These are phyloP conservation scores for Leptogaster cylindrica DNA, from an alignment of 2,888 invertebrate species.

Conservation along the genomic window DNA sequence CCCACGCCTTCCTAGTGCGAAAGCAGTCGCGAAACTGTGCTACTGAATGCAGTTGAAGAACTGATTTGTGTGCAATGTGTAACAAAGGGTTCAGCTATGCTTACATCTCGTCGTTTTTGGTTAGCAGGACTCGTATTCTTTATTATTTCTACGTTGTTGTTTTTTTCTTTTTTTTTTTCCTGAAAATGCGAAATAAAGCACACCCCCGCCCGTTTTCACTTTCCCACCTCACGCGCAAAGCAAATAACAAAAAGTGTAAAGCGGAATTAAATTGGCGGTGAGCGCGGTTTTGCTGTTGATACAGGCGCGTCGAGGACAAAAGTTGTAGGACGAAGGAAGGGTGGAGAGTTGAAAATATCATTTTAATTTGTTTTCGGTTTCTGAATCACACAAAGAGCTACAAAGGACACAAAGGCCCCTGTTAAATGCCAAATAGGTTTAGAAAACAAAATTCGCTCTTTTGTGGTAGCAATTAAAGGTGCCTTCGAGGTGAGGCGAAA, in stretches of 20 bases:
- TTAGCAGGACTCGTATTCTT: not conserved
- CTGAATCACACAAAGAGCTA: conserved; percentile 30
- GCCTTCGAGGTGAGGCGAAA: not conserved
- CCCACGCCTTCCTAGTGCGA: not conserved
- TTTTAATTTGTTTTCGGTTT: conserved; percentile 37
- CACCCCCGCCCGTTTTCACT: not conserved
- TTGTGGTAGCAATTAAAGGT: conserved; percentile 18
- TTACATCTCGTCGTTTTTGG: not conserved
- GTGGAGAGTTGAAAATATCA: conserved; percentile 28
- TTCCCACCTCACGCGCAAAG: not conserved
- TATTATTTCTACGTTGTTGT: not conserved
- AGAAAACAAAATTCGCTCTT: conserved; percentile 29
- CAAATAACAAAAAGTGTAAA: conserved; percentile 33
- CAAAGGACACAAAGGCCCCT: conserved; percentile 30
- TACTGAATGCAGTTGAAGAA: conserved; percentile 1
- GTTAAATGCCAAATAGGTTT: conserved; percentile 33
- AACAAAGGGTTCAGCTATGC: not conserved
- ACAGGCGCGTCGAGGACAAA: not conserved
- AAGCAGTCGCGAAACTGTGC: not conserved
- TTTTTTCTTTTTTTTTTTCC: not conserved
- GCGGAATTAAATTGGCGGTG: conserved; percentile 34
- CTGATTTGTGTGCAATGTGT: conserved; percentile 15
- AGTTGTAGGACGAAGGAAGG: conserved; percentile 1
- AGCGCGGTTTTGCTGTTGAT: conserved; percentile 20
- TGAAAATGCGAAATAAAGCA: conserved; percentile 19